Evolutionary conservation across 2,113 vertebrate species (phyloP).

Genomic region (Osmerus eperlanus): DNA sequence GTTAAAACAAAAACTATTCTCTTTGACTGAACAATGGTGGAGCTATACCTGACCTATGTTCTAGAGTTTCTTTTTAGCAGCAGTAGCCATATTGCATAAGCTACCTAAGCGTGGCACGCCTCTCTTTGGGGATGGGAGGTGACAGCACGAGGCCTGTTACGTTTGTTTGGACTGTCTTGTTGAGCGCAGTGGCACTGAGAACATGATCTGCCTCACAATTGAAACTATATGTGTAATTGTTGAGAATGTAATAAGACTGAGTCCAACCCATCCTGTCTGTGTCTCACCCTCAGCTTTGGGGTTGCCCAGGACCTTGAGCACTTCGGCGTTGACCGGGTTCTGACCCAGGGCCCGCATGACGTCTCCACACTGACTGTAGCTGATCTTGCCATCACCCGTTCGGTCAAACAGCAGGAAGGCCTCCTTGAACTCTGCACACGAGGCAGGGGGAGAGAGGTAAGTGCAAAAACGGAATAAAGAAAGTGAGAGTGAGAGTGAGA

Average conservation of each 20-base stretch:
- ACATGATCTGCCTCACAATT: too few species aligned
- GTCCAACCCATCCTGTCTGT: too few species aligned
- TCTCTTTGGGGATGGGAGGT: too few species aligned
- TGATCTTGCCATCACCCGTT: constrained; percentile 89
- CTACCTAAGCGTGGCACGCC: too few species aligned
- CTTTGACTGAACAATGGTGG: too few species aligned
- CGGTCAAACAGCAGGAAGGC: constrained; percentile 92
- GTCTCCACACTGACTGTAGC: constrained; percentile 87
- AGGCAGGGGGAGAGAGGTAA: constrained; percentile 1
- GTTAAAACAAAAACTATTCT: too few species aligned
- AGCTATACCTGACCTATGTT: too few species aligned
- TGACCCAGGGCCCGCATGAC: constrained; percentile 93
- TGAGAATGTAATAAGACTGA: not conserved
- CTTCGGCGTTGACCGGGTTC: constrained; percentile 93
- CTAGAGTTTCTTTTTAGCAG: too few species aligned
- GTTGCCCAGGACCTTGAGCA: constrained; percentile 93
- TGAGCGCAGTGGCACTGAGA: too few species aligned
- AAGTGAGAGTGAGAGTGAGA: not conserved
- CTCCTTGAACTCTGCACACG: constrained; percentile 87
- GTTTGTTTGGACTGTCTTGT: too few species aligned
- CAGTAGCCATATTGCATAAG: too few species aligned
- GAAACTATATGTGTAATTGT: not conserved
- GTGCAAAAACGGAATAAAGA: not conserved
- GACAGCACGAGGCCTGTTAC: too few species aligned
- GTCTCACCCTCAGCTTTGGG: constrained; percentile 89